Conservation (phyloP, 2,888 invertebrate species). For the Chaitophorus viminalis region DNA sequence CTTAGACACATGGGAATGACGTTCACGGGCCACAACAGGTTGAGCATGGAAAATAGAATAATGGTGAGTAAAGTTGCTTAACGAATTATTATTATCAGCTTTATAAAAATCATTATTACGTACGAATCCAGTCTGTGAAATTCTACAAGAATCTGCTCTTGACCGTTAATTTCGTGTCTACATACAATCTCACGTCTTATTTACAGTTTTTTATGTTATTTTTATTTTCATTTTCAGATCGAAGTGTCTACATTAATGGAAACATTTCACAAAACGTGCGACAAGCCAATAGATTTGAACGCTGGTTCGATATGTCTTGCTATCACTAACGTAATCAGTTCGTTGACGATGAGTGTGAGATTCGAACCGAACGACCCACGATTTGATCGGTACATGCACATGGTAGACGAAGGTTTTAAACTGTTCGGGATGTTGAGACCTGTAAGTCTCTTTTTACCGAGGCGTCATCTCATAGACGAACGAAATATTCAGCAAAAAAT, state of each 20-base stretch:
- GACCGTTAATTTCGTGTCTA: background rate
- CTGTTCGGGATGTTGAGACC: constrained; percentile 85
- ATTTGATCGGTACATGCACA: constrained; percentile 81
- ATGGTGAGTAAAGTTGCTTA: constrained; percentile 72
- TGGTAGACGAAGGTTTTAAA: constrained; percentile 92
- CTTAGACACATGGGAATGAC: constrained; percentile 89
- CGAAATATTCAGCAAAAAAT: constrained; percentile 71
- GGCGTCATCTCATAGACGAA: constrained; percentile 74
- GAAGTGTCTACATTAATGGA: constrained; percentile 82
- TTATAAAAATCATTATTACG: background rate
- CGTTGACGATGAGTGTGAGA: constrained; percentile 87
- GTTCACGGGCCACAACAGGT: constrained; percentile 76
- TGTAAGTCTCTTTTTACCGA: constrained; percentile 84
- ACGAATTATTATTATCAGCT: background rate
- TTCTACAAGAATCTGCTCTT: background rate
- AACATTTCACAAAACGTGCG: constrained; percentile 70
- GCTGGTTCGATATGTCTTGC: constrained; percentile 78
- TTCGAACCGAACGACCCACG: constrained; percentile 81
- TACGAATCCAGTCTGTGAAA: background rate
- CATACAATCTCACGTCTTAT: too few species aligned
- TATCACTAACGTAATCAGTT: constrained; percentile 90
- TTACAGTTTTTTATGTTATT: background rate
- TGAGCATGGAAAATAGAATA: constrained; percentile 84
- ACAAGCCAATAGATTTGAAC: constrained; percentile 77
- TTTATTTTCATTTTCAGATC: constrained; percentile 68